Evolutionary conservation across 1,140 invertebrate genomes (phyloP).

Genomic region (Grapholita molesta): DNA sequence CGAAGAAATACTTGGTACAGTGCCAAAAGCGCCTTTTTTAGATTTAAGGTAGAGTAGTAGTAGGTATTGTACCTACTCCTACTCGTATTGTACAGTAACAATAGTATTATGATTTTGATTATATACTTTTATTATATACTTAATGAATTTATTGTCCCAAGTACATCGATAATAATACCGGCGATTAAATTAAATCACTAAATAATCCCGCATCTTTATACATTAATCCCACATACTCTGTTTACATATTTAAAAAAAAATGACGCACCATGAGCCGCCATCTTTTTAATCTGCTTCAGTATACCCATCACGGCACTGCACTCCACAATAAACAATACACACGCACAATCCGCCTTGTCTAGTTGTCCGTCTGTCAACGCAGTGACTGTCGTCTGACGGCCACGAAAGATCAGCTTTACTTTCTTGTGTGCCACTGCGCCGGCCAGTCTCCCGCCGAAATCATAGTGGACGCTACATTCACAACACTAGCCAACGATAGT

Average conservation of each 20-base stretch:
- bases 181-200: not conserved
- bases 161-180: too few relatives aligned
- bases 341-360: not conserved
- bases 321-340: not conserved
- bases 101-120: too few relatives aligned
- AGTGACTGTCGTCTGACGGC: slow-evolving; percentile 13
- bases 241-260: slow-evolving; percentile 10
- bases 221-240: not conserved
- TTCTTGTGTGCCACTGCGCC: not conserved
- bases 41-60: too few relatives aligned
- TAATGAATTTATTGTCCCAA: too few relatives aligned
- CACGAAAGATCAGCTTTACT: slow-evolving; percentile 15
- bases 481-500: not conserved
- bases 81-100: too few relatives aligned
- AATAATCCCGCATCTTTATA: not conserved
- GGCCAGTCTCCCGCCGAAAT: slow-evolving; percentile 20
- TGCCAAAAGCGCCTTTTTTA: too few relatives aligned
- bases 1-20: too few relatives aligned
- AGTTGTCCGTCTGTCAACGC: slow-evolving; percentile 12
- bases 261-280: slow-evolving; percentile 40
- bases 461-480: not conserved
- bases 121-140: too few relatives aligned
- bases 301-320: slow-evolving; percentile 42
- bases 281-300: slow-evolving; percentile 55
- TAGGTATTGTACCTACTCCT: too few relatives aligned